phyloP scores from a whole-genome alignment of 2,797 vertebrate genomes.

The Rallus crepitans region DNA sequence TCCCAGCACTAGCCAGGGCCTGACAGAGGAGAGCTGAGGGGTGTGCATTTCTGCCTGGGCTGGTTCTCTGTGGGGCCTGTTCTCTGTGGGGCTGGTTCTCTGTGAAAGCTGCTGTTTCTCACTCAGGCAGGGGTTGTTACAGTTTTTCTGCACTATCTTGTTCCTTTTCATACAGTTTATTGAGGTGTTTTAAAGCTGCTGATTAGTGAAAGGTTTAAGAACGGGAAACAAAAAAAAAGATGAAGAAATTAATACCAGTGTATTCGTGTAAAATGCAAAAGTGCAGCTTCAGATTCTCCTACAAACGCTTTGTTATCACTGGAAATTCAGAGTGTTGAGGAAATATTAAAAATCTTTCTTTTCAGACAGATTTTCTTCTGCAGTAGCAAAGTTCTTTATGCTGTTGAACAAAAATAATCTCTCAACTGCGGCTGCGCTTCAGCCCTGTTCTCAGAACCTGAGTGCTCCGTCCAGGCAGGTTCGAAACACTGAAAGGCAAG shows the following conservation, averaged over 20 bases:
- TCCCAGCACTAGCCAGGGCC: not conserved
- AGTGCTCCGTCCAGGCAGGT: not conserved
- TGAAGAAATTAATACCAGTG: not conserved
- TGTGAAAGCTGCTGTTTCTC: not conserved
- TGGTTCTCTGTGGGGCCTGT: too few species aligned
- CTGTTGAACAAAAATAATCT: not conserved
- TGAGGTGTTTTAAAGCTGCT: not conserved
- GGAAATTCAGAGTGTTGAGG: not conserved
- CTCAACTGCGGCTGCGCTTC: not conserved
- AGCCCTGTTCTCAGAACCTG: not conserved
- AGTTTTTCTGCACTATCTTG: not conserved
- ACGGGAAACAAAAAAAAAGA: not conserved
- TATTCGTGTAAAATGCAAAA: not conserved
- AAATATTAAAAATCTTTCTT: not conserved
- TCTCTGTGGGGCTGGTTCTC: not conserved
- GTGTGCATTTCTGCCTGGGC: not conserved
- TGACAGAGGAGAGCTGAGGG: not conserved
- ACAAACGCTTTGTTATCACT: not conserved
- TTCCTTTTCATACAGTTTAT: not conserved
- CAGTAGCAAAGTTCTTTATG: not conserved
- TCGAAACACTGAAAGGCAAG: not conserved
- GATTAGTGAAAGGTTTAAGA: not conserved
- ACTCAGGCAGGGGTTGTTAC: not conserved
- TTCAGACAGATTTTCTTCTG: not conserved
- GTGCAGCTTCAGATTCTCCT: not conserved